Base-by-base conservation (phyloP, 1,140 invertebrate species). In the Saccostrea glomerata region DNA sequence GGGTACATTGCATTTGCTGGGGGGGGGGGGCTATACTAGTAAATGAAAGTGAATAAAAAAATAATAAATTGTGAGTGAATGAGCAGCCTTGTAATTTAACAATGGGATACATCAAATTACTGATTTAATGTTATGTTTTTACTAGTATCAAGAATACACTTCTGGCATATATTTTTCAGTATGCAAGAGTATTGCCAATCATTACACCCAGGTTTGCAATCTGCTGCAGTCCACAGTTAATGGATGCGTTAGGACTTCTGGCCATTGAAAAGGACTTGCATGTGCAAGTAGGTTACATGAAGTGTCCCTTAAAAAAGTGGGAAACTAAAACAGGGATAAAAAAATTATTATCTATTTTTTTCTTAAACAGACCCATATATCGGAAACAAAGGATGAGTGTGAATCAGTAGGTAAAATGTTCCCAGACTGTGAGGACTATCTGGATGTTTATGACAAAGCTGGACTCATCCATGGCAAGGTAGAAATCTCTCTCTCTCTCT, bases 191-290 rank as follows among this genome's bases (percentile, higher is more conserved):
- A 0, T 94, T 96, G 91, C 97, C 98, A 0, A 96, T 98, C 20
- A 97, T 99, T 73, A 98, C 98, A 3, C 98, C 98, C 77, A 95
- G 98, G 92, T 98, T 98, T 96, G 98, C 97, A 23, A 93, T 98
- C 6, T 97, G 97, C 90, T 98, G 98, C 94, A 96, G 96, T 89
- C 95, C 96, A 92, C 94, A 96, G 56, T 95, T 98, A 7, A 96
- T 98, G 95, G 96, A 94, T 86, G 93, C 95, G 55, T 95, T 99
- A 54, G 97, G 96, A 15, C 91, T 96, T 83, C 94, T 98, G n/a
- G 97, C 98, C 2, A 94, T 95, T 88, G 95, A 96, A 92, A 96
- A 97, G 91, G 92, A 97, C 92, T 95, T 98, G 85, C 96, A 96
- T 90, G 96, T 98, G 92, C 98, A 98, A 96, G 97, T 97, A 96